phyloP scores from a whole-genome alignment of 2,888 invertebrate species.

The Megamerina dolium region DNA sequence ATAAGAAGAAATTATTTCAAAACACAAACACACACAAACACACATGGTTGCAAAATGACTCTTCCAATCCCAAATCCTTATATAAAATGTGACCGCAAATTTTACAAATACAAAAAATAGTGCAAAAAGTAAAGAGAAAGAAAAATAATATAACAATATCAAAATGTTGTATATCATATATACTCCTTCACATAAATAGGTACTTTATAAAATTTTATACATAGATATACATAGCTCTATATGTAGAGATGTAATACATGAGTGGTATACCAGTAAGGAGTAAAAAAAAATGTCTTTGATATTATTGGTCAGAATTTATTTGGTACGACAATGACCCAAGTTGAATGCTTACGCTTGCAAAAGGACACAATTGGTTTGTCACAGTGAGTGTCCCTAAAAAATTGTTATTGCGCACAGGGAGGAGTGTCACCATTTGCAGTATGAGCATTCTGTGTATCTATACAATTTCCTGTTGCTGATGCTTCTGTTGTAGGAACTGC shows the following conservation, averaged over 20 bases:
- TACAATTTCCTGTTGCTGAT: neutral
- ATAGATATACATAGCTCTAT: neutral
- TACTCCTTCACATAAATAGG: no score
- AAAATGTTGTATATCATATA: no score
- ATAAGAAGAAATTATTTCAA: no score
- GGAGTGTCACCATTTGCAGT: conserved; percentile 18
- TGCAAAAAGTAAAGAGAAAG: no score
- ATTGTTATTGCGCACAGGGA: conserved; percentile 17
- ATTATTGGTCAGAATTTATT: conserved; percentile 31
- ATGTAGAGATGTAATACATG: neutral
- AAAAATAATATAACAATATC: no score
- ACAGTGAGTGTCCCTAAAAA: conserved; percentile 18
- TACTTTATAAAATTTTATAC: no score
- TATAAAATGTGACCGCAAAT: no score
- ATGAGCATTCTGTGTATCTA: neutral
- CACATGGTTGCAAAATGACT: no score
- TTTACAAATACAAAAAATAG: no score
- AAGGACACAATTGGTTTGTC: conserved; percentile 33
- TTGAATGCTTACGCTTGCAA: conserved; percentile 26
- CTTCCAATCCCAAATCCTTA: no score
- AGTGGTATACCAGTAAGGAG: no score
- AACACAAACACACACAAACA: no score
- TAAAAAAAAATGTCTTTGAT: conserved; percentile 19
- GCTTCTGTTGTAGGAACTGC: neutral
- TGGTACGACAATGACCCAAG: conserved; percentile 29